phyloP scores from a whole-genome alignment of 2,888 invertebrate species.

The Graphium colonna region DNA sequence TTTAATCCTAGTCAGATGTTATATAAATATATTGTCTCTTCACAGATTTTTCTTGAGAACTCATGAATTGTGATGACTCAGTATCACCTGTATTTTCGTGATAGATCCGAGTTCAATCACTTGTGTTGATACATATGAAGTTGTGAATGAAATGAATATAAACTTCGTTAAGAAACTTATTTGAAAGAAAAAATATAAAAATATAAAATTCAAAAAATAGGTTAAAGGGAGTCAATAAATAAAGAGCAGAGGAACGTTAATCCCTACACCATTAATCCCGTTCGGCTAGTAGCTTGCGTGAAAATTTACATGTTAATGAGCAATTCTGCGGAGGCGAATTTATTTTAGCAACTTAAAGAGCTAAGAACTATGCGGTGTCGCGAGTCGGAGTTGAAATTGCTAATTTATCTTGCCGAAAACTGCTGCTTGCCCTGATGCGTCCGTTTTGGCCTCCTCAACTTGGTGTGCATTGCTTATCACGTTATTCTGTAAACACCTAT shows the following conservation, averaged over 20 bases:
- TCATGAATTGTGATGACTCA: too few species aligned
- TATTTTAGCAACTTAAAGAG: neutral
- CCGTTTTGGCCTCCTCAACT: neutral
- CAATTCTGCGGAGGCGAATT: conserved; percentile 1
- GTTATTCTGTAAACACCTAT: too few species aligned
- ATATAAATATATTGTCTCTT: too few species aligned
- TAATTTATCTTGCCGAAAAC: neutral
- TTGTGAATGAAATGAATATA: too few species aligned
- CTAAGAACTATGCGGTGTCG: neutral
- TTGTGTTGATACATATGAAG: too few species aligned
- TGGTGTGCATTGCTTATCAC: neutral
- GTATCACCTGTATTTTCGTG: too few species aligned
- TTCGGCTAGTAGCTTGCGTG: neutral
- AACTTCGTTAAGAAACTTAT: too few species aligned
- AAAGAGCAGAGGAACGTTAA: neutral
- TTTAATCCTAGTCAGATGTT: too few species aligned
- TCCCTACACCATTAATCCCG: neutral
- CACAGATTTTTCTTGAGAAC: too few species aligned
- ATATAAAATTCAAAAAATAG: too few species aligned
- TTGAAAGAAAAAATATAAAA: too few species aligned
- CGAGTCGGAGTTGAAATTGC: neutral
- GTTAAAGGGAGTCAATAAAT: neutral
- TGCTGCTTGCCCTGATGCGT: neutral
- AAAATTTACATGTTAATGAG: conserved; percentile 7
- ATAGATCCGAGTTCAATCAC: too few species aligned